phyloP scores from a whole-genome alignment of 2,113 vertebrate genomes.

The Typhlomys cinereus region DNA sequence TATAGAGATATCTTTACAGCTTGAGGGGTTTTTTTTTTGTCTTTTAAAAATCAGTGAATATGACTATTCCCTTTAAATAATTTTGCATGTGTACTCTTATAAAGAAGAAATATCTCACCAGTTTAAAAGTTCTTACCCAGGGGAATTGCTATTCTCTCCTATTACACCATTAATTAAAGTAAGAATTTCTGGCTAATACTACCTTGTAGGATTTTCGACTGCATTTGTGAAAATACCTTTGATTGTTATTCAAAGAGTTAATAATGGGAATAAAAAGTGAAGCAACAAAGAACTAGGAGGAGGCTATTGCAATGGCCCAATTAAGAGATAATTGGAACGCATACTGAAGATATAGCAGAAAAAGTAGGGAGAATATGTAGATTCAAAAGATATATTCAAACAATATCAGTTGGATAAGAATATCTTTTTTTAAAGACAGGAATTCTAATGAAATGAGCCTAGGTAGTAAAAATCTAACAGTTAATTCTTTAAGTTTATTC shows the following conservation, averaged over 20 bases:
- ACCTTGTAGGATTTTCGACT: not conserved
- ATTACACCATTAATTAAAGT: not conserved
- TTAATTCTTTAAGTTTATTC: not conserved
- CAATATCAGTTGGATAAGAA: not conserved
- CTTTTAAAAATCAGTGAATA: conserved; percentile 19
- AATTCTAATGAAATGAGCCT: not conserved
- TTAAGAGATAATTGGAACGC: not conserved
- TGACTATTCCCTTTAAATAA: not conserved
- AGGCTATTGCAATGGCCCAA: not conserved
- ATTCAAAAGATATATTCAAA: not conserved
- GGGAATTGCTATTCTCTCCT: not conserved
- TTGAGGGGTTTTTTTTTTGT: too few relatives aligned
- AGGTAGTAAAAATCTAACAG: not conserved
- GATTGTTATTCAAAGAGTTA: not conserved
- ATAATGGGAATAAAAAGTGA: not conserved
- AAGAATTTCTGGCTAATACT: not conserved
- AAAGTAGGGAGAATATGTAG: not conserved
- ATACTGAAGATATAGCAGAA: not conserved
- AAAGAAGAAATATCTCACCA: not conserved
- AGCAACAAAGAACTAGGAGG: not conserved
- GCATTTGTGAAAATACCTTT: not conserved
- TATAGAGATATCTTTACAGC: too few relatives aligned
- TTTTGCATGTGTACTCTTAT: not conserved
- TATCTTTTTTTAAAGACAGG: too few relatives aligned
- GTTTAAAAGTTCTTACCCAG: not conserved